Evolutionary conservation across 2,113 vertebrate species (phyloP).

Genomic region (Electrona antarctica): DNA sequence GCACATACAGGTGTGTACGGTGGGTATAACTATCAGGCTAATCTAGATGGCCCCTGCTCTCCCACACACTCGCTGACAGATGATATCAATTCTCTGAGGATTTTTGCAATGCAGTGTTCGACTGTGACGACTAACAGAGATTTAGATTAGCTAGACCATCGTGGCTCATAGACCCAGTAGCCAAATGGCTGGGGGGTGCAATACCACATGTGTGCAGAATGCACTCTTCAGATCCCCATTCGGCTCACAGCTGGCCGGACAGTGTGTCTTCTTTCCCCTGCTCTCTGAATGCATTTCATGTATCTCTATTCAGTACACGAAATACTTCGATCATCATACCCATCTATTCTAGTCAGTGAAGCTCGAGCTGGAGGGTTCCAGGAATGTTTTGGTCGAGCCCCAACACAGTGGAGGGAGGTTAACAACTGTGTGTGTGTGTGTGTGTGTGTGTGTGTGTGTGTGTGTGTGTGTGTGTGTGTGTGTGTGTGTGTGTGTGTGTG

Average conservation of each 20-base stretch:
- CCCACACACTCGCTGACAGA: constrained; percentile 53
- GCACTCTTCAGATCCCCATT: no score
- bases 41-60: constrained; percentile 49
- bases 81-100: no score
- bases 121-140: constrained; percentile 52
- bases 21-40: constrained; percentile 45
- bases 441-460: constrained; percentile 47
- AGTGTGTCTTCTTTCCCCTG: no score
- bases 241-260: no score
- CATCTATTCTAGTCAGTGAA: no score
- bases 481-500: constrained; percentile 51
- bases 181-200: no score
- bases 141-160: neutral
- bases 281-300: neutral
- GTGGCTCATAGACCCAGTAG: no score
- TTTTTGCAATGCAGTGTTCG: neutral
- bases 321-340: neutral
- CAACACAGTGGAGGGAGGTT: constrained; percentile 47
- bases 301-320: neutral
- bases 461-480: constrained; percentile 50
- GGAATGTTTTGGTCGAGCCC: constrained; percentile 15
- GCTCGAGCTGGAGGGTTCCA: constrained; percentile 30
- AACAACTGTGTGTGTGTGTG: constrained; percentile 35
- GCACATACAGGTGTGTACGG: constrained; percentile 41
- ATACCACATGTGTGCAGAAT: no score